Percentiles rank a stretch among this genome's conserved stretches.
Conservation (phyloP, 2,888 invertebrate genomes). For the Microctonus hyperodae region DNA sequence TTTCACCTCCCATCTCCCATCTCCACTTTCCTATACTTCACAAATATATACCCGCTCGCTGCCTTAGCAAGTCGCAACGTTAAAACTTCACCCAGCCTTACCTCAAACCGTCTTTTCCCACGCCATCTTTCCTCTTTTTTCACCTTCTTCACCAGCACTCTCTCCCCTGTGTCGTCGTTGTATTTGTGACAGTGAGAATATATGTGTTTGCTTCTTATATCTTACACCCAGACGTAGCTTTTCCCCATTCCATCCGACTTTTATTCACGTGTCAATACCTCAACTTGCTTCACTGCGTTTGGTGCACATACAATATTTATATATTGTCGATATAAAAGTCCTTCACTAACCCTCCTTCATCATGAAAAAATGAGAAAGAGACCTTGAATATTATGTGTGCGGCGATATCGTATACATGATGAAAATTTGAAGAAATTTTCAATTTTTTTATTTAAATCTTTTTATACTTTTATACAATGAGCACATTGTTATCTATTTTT, state of each 20-base stretch:
- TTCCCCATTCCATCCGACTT: conserved; percentile 34
- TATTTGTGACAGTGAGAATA: background rate
- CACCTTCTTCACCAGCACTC: conserved; percentile 13
- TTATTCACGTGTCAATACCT: conserved; percentile 48
- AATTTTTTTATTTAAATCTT: background rate
- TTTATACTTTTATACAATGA: too few species aligned
- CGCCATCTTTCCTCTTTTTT: conserved; percentile 2
- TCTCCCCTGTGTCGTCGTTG: conserved; percentile 12
- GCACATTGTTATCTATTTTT: background rate
- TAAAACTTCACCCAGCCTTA: background rate
- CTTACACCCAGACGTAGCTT: conserved; percentile 31
- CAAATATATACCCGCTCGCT: conserved; percentile 22
- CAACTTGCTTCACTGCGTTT: conserved; percentile 31
- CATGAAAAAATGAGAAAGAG: background rate
- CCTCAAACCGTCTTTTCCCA: conserved; percentile 3
- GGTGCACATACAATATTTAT: conserved; percentile 28
- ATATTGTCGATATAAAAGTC: background rate
- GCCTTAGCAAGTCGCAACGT: conserved; percentile 28
- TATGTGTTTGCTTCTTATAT: conserved; percentile 26
- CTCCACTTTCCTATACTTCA: background rate
- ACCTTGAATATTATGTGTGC: background rate
- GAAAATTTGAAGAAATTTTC: background rate
- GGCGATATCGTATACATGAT: background rate
- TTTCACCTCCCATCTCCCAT: conserved; percentile 16
- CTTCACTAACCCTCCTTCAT: background rate